A percentile compares a stretch with the other conserved stretches of the same genome.
Conservation (phyloP, 2,113 vertebrate species). For the Pachypanchax playfairii region DNA sequence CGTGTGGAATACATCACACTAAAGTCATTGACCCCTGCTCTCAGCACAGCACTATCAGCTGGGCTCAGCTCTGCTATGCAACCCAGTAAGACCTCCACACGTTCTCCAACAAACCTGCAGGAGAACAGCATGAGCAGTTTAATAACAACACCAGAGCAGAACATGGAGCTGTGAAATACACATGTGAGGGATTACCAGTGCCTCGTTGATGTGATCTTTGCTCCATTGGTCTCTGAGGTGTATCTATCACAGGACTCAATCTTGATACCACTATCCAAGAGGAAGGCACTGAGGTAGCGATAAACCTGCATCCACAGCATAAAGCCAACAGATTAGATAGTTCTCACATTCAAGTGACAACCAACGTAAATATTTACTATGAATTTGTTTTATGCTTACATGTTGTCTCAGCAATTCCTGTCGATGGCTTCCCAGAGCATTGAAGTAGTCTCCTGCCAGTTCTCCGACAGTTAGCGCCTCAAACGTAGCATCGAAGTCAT, state of each 20-base stretch:
- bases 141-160: not conserved
- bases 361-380: not conserved
- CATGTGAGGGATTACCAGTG: constrained; percentile 80
- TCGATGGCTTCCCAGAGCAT: constrained; percentile 81
- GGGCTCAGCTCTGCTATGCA: constrained; percentile 89
- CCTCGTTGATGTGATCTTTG: constrained; percentile 88
- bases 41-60: constrained; percentile 83
- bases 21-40: constrained; percentile 90
- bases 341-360: not conserved
- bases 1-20: constrained; percentile 95
- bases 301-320: constrained; percentile 78
- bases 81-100: constrained; percentile 87
- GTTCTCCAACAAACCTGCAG: constrained; percentile 84
- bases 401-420: constrained; percentile 88
- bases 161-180: not conserved
- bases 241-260: constrained; percentile 89
- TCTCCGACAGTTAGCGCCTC: constrained; percentile 86
- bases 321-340: not conserved
- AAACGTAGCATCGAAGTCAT: constrained; percentile 87
- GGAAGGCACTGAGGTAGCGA: constrained; percentile 89
- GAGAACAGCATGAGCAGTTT: not conserved
- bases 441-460: constrained; percentile 85
- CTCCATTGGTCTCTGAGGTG: constrained; percentile 91
- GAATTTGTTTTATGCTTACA: constrained; percentile 59
- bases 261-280: constrained; percentile 87